These are phyloP conservation scores for Zeugodacus cucurbitae DNA, from an alignment of 1,140 invertebrate genomes.

Conservation along the genomic window DNA sequence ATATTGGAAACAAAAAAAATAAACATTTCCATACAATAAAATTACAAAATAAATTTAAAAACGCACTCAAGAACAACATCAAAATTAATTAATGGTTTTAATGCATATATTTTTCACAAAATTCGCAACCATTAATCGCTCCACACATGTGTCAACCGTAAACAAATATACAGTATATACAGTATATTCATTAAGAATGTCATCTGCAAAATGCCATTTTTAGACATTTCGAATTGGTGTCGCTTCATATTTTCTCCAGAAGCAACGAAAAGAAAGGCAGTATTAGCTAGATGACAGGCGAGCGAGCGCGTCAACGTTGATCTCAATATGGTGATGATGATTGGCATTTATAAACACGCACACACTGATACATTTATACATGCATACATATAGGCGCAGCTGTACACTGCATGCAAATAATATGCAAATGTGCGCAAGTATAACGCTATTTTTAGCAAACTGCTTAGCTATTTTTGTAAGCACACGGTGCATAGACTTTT, in stretches of 20 bases:
- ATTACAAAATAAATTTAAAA: no score
- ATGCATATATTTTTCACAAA: no score
- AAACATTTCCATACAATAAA: no score
- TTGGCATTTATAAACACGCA: not conserved
- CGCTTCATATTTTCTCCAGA: slow-evolving; percentile 3
- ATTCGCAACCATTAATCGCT: not conserved
- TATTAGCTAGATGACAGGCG: slow-evolving; percentile 10
- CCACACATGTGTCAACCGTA: no score
- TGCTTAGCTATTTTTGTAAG: not conserved
- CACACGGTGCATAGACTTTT: not conserved
- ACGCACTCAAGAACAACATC: no score
- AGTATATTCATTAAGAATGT: not conserved
- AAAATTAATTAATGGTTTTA: no score
- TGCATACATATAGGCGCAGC: not conserved
- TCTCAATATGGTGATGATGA: slow-evolving; percentile 25
- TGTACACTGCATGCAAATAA: not conserved
- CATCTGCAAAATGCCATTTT: not conserved
- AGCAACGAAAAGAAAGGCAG: slow-evolving; percentile 19
- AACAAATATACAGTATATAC: no score
- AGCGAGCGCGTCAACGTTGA: not conserved
- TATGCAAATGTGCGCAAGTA: not conserved
- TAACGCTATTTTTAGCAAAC: not conserved
- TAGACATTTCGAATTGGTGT: slow-evolving; percentile 10
- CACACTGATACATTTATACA: not conserved
- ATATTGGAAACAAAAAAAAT: no score